Percentiles rank a stretch among this genome's conserved stretches.
These are phyloP conservation scores for Gisinianus flammeolus DNA, from an alignment of 2,888 invertebrate species.

Conservation along the genomic window DNA sequence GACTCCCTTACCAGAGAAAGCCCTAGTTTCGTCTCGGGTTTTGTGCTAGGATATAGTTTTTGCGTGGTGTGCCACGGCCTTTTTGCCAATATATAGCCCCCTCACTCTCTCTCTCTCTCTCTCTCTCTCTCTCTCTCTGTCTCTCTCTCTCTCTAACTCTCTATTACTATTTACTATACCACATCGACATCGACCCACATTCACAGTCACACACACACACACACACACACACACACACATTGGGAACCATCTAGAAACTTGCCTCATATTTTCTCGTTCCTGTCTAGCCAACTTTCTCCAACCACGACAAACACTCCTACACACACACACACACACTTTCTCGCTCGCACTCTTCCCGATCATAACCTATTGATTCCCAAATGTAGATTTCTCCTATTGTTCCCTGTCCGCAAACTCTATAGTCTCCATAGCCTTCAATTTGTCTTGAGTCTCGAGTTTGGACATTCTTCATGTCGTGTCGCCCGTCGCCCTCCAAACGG, in stretches of 20 bases:
- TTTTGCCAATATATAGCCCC: background rate
- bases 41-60: background rate
- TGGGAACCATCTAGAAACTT: background rate
- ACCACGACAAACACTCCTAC: too few species aligned
- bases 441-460: background rate
- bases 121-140: constrained; percentile 8
- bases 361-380: constrained; percentile 30
- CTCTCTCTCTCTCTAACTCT: background rate
- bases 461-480: too few species aligned
- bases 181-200: constrained; percentile 31
- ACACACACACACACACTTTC: too few species aligned
- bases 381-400: background rate
- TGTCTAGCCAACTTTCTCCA: constrained; percentile 21
- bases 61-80: too few species aligned
- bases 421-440: background rate
- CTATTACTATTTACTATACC: background rate
- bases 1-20: background rate
- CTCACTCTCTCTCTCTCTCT: too few species aligned
- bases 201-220: background rate
- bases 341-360: constrained; percentile 14
- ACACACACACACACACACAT: background rate
- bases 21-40: background rate
- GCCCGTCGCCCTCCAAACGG: too few species aligned
- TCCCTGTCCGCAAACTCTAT: background rate
- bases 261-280: constrained; percentile 25